These are phyloP conservation scores for Solen grandis DNA, from an alignment of 1,140 invertebrate genomes.

Conservation along the genomic window DNA sequence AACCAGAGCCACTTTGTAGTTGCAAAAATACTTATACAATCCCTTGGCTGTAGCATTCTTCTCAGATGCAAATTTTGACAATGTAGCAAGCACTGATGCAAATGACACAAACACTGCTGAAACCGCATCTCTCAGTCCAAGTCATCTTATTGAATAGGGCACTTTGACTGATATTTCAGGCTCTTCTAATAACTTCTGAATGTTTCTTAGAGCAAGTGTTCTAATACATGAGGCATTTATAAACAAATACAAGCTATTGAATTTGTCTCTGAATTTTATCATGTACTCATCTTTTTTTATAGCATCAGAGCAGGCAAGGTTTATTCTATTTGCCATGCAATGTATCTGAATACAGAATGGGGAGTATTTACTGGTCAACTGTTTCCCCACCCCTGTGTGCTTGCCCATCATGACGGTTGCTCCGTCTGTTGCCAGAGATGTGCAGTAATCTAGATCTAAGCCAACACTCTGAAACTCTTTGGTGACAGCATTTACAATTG, in stretches of 20 bases:
- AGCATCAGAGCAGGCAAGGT: conserved; percentile 38
- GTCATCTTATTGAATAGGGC: conserved; percentile 23
- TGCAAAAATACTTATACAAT: neutral
- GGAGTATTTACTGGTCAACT: conserved; percentile 20
- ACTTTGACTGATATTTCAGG: conserved; percentile 30
- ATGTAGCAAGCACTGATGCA: neutral
- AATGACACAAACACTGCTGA: conserved; percentile 2
- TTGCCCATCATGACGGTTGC: conserved; percentile 31
- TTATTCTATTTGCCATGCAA: too few relatives aligned
- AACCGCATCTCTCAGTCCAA: conserved; percentile 12
- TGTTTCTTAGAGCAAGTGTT: conserved; percentile 27
- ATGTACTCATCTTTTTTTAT: conserved; percentile 43
- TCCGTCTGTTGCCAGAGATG: conserved; percentile 16
- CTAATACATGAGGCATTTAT: conserved; percentile 15
- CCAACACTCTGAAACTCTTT: neutral
- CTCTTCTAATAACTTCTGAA: conserved; percentile 20
- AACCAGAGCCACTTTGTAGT: neutral
- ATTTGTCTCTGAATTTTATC: conserved; percentile 37
- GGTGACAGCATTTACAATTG: neutral
- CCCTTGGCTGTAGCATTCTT: neutral
- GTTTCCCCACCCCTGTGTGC: conserved; percentile 13
- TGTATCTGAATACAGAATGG: conserved; percentile 30
- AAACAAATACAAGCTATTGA: conserved; percentile 28
- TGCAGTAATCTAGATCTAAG: neutral
- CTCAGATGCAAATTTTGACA: conserved; percentile 3